Evolutionary conservation across 2,113 vertebrate species (phyloP).

Genomic region (Dermatemys mawii): DNA sequence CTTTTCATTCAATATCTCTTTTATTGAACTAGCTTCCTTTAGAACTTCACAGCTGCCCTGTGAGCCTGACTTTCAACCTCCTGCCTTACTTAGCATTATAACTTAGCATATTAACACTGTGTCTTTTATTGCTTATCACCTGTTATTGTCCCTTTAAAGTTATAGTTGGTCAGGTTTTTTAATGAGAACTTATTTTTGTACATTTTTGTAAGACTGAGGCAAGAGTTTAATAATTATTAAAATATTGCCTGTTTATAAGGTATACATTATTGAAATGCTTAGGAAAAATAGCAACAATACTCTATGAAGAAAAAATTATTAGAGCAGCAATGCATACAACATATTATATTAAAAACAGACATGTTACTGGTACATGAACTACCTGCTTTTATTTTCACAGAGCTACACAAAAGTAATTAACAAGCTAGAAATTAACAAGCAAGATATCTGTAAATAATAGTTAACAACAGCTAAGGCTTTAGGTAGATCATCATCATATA

Average conservation of each 20-base stretch:
- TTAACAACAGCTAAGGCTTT: neutral
- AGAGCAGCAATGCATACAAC: neutral
- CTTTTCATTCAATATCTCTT: constrained; percentile 43
- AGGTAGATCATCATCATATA: neutral
- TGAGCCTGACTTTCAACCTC: constrained; percentile 54
- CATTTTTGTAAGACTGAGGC: neutral
- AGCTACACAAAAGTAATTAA: neutral
- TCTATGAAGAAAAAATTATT: neutral
- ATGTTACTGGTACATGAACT: neutral
- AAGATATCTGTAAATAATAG: neutral
- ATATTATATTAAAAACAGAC: fast-evolving
- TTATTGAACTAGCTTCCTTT: constrained; percentile 60
- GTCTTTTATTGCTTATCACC: constrained; percentile 45
- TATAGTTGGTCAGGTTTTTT: neutral
- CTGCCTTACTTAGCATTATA: constrained; percentile 24
- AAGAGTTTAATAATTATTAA: neutral
- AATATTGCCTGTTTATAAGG: neutral
- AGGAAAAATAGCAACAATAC: neutral
- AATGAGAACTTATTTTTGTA: neutral
- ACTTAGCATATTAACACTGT: constrained; percentile 51
- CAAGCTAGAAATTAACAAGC: neutral
- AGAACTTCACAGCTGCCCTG: constrained; percentile 69
- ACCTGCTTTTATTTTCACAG: neutral
- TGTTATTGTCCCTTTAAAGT: constrained; percentile 10
- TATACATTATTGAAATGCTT: neutral